phyloP scores from a whole-genome alignment of 2,113 vertebrate genomes.

The Fukomys damarensis region DNA sequence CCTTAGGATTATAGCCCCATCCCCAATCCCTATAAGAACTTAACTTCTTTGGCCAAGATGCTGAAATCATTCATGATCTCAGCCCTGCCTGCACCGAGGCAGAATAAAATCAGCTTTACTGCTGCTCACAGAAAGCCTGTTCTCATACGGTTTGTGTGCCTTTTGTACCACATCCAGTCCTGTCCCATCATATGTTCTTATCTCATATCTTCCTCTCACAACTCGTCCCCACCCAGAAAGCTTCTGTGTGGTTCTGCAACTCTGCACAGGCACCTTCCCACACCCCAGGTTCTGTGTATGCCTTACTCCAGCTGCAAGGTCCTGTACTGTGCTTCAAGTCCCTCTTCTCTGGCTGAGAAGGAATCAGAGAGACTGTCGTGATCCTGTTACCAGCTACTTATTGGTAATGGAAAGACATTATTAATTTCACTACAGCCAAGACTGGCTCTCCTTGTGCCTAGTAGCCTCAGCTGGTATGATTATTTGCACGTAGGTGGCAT shows the following conservation, averaged over 20 bases:
- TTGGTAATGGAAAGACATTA: not conserved
- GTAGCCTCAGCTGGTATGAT: not conserved
- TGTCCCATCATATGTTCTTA: not conserved
- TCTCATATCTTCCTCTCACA: not conserved
- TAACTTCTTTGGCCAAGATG: no score
- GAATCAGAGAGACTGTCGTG: not conserved
- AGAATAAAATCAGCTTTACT: no score
- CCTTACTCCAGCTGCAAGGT: not conserved
- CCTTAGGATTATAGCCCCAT: no score
- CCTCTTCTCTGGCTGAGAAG: not conserved
- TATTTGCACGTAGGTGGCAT: not conserved
- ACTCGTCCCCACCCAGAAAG: rapidly evolving
- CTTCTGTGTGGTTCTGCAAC: not conserved
- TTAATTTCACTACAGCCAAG: not conserved
- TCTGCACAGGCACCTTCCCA: not conserved
- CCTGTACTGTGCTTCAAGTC: rapidly evolving
- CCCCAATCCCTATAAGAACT: no score
- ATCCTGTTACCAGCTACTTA: not conserved
- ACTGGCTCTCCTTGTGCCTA: not conserved
- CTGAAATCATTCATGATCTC: no score
- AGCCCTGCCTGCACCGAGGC: no score
- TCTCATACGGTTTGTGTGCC: no score
- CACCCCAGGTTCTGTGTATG: no score
- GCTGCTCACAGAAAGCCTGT: no score
- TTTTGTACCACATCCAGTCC: not conserved